Percentiles rank a stretch among this genome's conserved stretches.
Conservation (phyloP, 92 coral and sea anemone species). For the Paramuricea clavata region DNA sequence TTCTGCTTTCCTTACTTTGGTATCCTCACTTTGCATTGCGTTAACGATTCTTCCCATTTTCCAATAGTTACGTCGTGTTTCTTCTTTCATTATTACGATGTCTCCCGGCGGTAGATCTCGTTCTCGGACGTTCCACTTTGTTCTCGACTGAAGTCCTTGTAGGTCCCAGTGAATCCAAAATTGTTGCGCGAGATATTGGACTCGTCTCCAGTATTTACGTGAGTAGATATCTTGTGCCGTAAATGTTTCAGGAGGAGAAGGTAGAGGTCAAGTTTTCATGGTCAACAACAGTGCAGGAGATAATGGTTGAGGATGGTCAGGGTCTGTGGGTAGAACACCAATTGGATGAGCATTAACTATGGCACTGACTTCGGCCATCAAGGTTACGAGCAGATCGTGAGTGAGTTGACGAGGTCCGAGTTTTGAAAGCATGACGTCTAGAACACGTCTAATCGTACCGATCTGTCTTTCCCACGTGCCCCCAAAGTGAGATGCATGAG, state of each 20-base stretch:
- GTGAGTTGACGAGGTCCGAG: conserved; percentile 18
- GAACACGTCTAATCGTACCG: conserved; percentile 6
- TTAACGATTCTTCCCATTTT: not conserved
- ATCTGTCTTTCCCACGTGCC: conserved; percentile 24
- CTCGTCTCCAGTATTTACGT: not conserved
- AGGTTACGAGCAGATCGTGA: conserved; percentile 26
- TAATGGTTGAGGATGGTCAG: conserved; percentile 12
- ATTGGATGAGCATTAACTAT: conserved; percentile 28
- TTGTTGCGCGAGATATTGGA: not conserved
- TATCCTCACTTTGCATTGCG: not conserved
- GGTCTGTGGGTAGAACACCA: not conserved
- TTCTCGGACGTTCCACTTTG: not conserved
- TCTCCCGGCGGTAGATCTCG: not conserved
- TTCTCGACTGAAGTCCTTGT: not conserved
- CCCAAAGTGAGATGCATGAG: not conserved
- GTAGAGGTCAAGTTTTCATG: conserved; percentile 12
- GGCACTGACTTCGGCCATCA: conserved; percentile 36
- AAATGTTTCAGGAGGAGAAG: not conserved
- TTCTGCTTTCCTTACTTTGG: too few species aligned
- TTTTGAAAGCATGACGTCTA: conserved; percentile 22
- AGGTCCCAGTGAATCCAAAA: conserved; percentile 5
- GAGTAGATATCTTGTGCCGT: not conserved
- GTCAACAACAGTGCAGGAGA: conserved; percentile 6
- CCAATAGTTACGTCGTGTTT: not conserved
- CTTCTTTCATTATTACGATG: conserved; percentile 1